Evolutionary conservation across 2,113 vertebrate species (phyloP), one percentile per base, ranked within the genome.

Genomic region (Empidonax alnorum): DNA sequence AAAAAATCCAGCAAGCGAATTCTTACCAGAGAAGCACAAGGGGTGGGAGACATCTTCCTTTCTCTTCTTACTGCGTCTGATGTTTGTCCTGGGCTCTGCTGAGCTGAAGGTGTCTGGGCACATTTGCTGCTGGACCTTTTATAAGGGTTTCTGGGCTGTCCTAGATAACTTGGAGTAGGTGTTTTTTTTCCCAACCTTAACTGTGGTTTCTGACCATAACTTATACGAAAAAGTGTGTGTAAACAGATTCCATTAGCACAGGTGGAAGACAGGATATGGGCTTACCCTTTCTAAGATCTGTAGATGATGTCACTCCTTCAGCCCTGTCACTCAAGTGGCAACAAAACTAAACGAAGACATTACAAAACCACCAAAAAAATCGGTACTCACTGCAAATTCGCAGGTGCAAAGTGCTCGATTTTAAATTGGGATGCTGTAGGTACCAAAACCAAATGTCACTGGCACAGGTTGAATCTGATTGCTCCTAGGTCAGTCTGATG

Each of bases 181-280:
- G 87, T 84, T 88, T 90, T 90, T 90, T 92, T 77, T 41, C 74
- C 75, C 81, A 84, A 2, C 30, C 67, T 50, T 47, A 21, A 28
- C 52, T 84, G 89, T 88, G 84, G 94, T 96, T 97, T 93, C 56
- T 92, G 65, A 93, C 79, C 89, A 77, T 76, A 92, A 47, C 53
- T 83, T 82, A 77, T 80, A 56, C 89, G 80, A 33, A 84, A 68
- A 91, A 21, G 3, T 49, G 8, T 74, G 3, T 74, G 41, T 13
- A 0, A 68, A 76, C 67, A 94, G 30, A 61, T 97, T 96, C 96
- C 96, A 94, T 93, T 63, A 80, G 49, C 53, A 22, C 76, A 75
- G 73, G 28, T 91, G 69, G 65, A 90, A 92, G 80, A 84, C 65
- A 94, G 76, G 91, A 61, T 90, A 78, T 71, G 68, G 81, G n/a